phyloP scores from a whole-genome alignment of 53 echinoderm and acorn worm species.

The Glandiceps talaboti region DNA sequence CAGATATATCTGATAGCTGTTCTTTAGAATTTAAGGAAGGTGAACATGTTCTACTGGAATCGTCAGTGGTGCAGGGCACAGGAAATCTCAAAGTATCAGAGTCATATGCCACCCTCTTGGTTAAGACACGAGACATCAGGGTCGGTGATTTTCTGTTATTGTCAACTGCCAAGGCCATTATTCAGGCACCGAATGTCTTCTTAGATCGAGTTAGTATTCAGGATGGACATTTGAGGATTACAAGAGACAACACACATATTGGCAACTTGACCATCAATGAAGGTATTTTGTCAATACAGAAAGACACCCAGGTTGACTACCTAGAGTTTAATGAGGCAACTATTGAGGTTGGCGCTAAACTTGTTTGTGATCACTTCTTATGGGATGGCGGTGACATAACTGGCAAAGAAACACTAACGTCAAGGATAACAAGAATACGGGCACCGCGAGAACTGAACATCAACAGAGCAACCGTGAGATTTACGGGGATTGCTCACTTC shows the following conservation, averaged over 20 bases:
- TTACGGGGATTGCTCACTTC: background rate
- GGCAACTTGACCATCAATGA: background rate
- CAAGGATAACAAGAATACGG: background rate
- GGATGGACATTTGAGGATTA: background rate
- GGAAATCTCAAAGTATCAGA: background rate
- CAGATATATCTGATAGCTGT: background rate
- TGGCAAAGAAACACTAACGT: background rate
- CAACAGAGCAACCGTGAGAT: background rate
- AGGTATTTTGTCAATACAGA: background rate
- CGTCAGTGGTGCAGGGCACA: background rate
- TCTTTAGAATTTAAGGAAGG: background rate
- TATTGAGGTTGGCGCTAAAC: background rate
- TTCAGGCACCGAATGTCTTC: background rate
- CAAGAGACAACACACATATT: background rate
- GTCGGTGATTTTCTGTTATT: background rate
- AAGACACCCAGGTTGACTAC: background rate
- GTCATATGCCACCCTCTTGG: background rate
- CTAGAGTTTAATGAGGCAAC: background rate
- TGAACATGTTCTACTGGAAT: background rate
- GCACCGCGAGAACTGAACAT: background rate
- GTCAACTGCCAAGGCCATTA: background rate
- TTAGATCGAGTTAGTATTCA: background rate
- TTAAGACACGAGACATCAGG: background rate
- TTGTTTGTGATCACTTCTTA: background rate
- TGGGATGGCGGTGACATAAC: background rate